These are phyloP conservation scores for Aricia agestis DNA, from an alignment of 1,140 invertebrate species.

Conservation along the genomic window DNA sequence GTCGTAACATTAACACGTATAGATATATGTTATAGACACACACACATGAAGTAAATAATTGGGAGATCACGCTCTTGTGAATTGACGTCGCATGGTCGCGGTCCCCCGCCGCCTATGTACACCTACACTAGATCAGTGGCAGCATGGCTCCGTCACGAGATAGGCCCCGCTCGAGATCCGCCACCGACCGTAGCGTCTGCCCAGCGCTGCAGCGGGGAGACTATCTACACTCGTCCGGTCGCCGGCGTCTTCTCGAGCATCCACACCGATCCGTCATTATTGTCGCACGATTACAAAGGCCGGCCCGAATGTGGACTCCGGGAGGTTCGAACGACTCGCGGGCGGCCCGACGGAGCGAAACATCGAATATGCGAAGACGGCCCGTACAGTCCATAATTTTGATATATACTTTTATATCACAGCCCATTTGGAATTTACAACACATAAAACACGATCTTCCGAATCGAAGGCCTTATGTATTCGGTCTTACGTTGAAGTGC, in stretches of 20 bases:
- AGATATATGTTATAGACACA: slow-evolving; percentile 62
- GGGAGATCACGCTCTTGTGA: slow-evolving; percentile 56
- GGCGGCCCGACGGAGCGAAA: slow-evolving; percentile 51
- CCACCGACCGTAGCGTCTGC: slow-evolving; percentile 33
- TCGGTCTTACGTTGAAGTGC: slow-evolving; percentile 67
- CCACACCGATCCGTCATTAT: slow-evolving; percentile 27
- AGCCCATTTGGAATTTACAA: slow-evolving; percentile 83
- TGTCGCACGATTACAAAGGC: slow-evolving; percentile 23
- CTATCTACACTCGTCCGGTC: slow-evolving; percentile 38
- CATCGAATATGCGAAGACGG: slow-evolving; percentile 72
- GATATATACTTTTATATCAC: slow-evolving; percentile 81
- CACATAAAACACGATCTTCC: slow-evolving; percentile 69
- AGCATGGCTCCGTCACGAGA: slow-evolving; percentile 22
- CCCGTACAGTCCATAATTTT: slow-evolving; percentile 81
- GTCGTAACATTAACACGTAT: slow-evolving; percentile 66
- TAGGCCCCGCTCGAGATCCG: slow-evolving; percentile 24
- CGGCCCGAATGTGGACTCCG: not conserved
- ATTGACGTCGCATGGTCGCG: slow-evolving; percentile 61
- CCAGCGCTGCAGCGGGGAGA: slow-evolving; percentile 42
- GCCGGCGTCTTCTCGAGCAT: slow-evolving; percentile 9
- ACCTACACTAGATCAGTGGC: slow-evolving; percentile 29
- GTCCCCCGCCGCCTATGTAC: slow-evolving; percentile 39
- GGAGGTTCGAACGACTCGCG: slow-evolving; percentile 27
- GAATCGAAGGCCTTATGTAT: slow-evolving; percentile 64
- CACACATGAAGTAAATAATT: slow-evolving; percentile 54